Conservation (phyloP, 1,140 invertebrate genomes). For the Hesperophylax magnus region DNA sequence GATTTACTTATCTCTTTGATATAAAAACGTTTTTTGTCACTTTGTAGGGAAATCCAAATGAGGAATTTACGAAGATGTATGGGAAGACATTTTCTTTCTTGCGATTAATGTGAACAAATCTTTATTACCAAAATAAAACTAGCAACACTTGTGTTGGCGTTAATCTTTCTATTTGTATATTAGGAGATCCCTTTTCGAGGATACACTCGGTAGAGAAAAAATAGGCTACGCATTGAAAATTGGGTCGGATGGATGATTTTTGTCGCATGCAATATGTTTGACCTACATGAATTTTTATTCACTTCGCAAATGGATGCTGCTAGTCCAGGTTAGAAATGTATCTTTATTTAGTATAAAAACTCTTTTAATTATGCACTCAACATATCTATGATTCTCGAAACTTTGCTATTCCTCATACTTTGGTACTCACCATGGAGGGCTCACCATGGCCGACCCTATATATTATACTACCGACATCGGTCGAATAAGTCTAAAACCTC, state of each 20-base stretch:
- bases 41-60: constrained; percentile 35
- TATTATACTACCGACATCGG: too few species aligned
- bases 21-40: constrained; percentile 27
- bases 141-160: background rate
- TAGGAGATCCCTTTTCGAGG: background rate
- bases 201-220: background rate
- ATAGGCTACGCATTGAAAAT: background rate
- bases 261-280: background rate
- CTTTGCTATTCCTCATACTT: too few species aligned
- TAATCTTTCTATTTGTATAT: too few species aligned
- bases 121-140: constrained; percentile 3
- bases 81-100: constrained; percentile 2
- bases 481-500: too few species aligned
- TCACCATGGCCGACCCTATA: too few species aligned
- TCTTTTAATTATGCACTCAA: too few species aligned
- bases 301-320: background rate
- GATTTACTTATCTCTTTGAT: constrained; percentile 41
- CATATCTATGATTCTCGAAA: too few species aligned
- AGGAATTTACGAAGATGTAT: constrained; percentile 34
- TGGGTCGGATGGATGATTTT: background rate
- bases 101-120: constrained; percentile 7
- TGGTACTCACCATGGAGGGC: too few species aligned
- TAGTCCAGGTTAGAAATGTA: too few species aligned
- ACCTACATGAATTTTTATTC: background rate
- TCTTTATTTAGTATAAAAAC: too few species aligned